Conservation (phyloP, 1,140 invertebrate genomes). For the Heliconius nattereri region DNA sequence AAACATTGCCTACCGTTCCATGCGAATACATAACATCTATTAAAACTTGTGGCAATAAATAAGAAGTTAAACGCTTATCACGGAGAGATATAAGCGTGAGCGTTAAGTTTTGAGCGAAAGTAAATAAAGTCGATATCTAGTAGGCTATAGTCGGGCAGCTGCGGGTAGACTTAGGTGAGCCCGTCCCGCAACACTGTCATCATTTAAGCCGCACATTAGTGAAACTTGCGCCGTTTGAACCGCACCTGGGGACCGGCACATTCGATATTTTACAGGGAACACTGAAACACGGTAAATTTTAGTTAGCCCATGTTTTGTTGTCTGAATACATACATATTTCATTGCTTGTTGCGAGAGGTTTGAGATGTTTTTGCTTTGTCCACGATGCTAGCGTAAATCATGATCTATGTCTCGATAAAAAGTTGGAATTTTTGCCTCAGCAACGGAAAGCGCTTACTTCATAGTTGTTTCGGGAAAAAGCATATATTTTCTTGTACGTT, state of each 20-base stretch:
- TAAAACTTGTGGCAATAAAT: slow-evolving; percentile 42
- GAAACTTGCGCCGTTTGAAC: slow-evolving; percentile 74
- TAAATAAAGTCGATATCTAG: slow-evolving; percentile 45
- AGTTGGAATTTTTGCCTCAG: slow-evolving; percentile 20
- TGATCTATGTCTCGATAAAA: slow-evolving; percentile 36
- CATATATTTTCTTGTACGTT: neutral
- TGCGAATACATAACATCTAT: slow-evolving; percentile 38
- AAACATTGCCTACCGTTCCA: slow-evolving; percentile 37
- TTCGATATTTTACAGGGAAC: slow-evolving; percentile 67
- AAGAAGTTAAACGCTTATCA: slow-evolving; percentile 38
- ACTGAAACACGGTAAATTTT: slow-evolving; percentile 55
- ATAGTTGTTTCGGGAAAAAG: neutral
- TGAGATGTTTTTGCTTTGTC: slow-evolving; percentile 40
- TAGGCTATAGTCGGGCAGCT: slow-evolving; percentile 38
- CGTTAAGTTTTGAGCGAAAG: slow-evolving; percentile 34
- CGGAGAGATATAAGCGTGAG: slow-evolving; percentile 37
- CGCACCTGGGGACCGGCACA: slow-evolving; percentile 69
- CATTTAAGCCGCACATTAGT: slow-evolving; percentile 77
- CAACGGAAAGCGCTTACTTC: neutral
- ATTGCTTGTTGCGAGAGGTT: slow-evolving; percentile 41
- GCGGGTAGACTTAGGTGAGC: slow-evolving; percentile 43
- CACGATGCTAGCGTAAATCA: slow-evolving; percentile 38
- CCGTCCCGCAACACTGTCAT: slow-evolving; percentile 65
- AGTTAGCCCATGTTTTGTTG: slow-evolving; percentile 45
- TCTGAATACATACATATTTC: slow-evolving; percentile 39